Evolutionary conservation across 2,113 vertebrate species (phyloP).

Genomic region (cattle (Bos taurus)): ARS-UCD2.0 NC_037335.1:63195501-63196000

Average conservation of each 20-base stretch:
- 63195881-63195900: not conserved
- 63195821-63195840: not conserved
- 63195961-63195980: not conserved
- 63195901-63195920: not conserved
- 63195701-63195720: not conserved
- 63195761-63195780: not conserved
- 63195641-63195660: not conserved
- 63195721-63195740: not conserved
- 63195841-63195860: not conserved
- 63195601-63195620: not conserved
- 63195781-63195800: not conserved
- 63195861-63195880: not conserved
- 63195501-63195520: not conserved
- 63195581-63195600: not conserved
- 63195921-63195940: not conserved
- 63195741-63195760: not conserved
- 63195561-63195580: not conserved
- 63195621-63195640: not conserved
- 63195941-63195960: not conserved
- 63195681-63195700: not conserved
- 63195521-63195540: not conserved
- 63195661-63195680: not conserved
- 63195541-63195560: not conserved
- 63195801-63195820: not conserved
- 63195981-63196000: not conserved